These are phyloP conservation scores for Ciona savignyi DNA, from an alignment of 23 tunicate species.

Conservation along the genomic window DNA sequence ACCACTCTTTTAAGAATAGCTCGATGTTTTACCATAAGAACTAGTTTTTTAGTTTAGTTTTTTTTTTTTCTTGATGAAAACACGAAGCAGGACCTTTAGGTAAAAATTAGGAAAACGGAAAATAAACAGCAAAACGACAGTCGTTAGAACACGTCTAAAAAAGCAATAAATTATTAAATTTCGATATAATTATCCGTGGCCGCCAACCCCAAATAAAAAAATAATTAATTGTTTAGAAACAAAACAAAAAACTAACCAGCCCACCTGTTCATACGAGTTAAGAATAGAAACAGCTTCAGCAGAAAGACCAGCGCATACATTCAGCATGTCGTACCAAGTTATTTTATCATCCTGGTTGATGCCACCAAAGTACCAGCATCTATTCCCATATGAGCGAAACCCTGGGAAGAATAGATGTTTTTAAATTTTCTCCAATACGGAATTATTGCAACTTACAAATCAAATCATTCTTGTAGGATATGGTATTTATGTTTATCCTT, in stretches of 20 bases:
- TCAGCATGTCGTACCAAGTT: slow-evolving; percentile 27
- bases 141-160: background rate
- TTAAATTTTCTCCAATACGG: too few species aligned
- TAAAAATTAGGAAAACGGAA: too few species aligned
- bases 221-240: background rate
- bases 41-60: too few species aligned
- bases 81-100: too few species aligned
- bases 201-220: background rate
- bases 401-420: background rate
- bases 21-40: too few species aligned
- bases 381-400: slow-evolving; percentile 31
- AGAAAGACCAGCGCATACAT: slow-evolving; percentile 21
- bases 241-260: background rate
- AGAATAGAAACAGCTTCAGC: slow-evolving; percentile 38
- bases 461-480: too few species aligned
- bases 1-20: too few species aligned
- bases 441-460: too few species aligned
- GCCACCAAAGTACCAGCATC: slow-evolving; percentile 50
- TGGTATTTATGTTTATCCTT: too few species aligned
- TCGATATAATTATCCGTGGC: too few species aligned
- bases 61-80: too few species aligned
- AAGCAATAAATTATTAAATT: background rate
- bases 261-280: slow-evolving; percentile 64
- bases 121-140: background rate
- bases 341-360: slow-evolving; percentile 13